Evolutionary conservation across 2,888 invertebrate genomes (phyloP).

Genomic region (Rapana venosa): DNA sequence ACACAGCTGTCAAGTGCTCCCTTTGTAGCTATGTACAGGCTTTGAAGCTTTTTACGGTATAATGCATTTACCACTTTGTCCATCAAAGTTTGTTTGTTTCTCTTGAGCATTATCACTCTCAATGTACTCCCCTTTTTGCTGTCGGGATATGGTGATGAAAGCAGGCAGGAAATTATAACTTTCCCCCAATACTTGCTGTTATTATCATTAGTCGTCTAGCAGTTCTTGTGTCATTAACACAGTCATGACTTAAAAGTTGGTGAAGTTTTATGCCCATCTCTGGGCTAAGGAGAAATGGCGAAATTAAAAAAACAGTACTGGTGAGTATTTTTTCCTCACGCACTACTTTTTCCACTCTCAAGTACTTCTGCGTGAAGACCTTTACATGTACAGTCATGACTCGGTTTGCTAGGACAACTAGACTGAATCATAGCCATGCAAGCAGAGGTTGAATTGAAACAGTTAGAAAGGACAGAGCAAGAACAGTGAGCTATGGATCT

Average conservation of each 20-base stretch:
- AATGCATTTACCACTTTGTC: not conserved
- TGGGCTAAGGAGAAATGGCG: not conserved
- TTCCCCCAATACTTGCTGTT: not conserved
- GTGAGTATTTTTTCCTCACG: too few relatives aligned
- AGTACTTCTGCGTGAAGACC: too few relatives aligned
- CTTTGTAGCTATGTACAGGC: too few relatives aligned
- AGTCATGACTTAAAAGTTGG: not conserved
- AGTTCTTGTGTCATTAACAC: not conserved
- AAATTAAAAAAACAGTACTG: not conserved
- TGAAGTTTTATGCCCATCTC: not conserved
- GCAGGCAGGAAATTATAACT: not conserved
- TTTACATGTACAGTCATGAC: too few relatives aligned
- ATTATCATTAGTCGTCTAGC: not conserved
- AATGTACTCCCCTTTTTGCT: not conserved
- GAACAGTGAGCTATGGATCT: too few relatives aligned
- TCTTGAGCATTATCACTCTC: not conserved
- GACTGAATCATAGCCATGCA: too few relatives aligned
- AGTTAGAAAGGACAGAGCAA: too few relatives aligned
- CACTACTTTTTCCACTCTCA: too few relatives aligned
- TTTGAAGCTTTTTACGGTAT: not conserved
- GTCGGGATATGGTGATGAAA: not conserved
- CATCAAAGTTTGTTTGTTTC: not conserved
- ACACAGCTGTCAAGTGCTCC: too few relatives aligned
- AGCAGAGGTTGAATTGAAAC: too few relatives aligned
- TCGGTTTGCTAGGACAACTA: too few relatives aligned